These are phyloP conservation scores for Euura saliciscinereae DNA, from an alignment of 1,140 invertebrate genomes.

Conservation along the genomic window DNA sequence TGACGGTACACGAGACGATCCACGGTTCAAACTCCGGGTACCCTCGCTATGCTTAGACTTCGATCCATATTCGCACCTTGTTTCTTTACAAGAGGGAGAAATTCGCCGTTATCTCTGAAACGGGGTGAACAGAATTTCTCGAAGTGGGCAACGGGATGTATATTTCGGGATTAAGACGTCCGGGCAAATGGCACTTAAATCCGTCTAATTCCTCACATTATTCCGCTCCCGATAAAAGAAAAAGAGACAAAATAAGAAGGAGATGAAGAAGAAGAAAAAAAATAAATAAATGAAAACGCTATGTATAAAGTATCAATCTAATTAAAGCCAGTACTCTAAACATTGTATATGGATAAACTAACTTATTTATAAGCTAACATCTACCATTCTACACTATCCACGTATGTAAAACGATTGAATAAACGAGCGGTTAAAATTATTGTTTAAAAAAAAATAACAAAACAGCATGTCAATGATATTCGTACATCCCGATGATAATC, in stretches of 20 bases:
- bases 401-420: slow-evolving; percentile 56
- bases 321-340: slow-evolving; percentile 52
- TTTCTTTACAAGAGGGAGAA: too few species aligned
- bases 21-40: too few species aligned
- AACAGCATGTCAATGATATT: slow-evolving; percentile 5
- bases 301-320: slow-evolving; percentile 55
- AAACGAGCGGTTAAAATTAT: slow-evolving; percentile 59
- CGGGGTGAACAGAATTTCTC: too few species aligned
- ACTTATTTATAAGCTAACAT: slow-evolving; percentile 64
- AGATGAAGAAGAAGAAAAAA: slow-evolving; percentile 16
- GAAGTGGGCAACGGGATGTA: neutral
- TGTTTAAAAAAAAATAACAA: slow-evolving; percentile 52
- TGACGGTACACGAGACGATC: too few species aligned
- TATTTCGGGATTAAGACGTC: neutral
- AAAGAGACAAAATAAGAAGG: slow-evolving; percentile 7
- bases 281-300: slow-evolving; percentile 28
- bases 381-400: slow-evolving; percentile 61
- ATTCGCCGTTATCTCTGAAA: too few species aligned
- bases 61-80: too few species aligned
- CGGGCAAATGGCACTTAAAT: slow-evolving; percentile 41
- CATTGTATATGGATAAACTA: slow-evolving; percentile 56
- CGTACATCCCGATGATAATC: slow-evolving; percentile 28
- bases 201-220: slow-evolving; percentile 36
- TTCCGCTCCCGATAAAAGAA: slow-evolving; percentile 29
- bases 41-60: too few species aligned